phyloP scores from a whole-genome alignment of 92 coral and sea anemone species.

The Micromussa lordhowensis region DNA sequence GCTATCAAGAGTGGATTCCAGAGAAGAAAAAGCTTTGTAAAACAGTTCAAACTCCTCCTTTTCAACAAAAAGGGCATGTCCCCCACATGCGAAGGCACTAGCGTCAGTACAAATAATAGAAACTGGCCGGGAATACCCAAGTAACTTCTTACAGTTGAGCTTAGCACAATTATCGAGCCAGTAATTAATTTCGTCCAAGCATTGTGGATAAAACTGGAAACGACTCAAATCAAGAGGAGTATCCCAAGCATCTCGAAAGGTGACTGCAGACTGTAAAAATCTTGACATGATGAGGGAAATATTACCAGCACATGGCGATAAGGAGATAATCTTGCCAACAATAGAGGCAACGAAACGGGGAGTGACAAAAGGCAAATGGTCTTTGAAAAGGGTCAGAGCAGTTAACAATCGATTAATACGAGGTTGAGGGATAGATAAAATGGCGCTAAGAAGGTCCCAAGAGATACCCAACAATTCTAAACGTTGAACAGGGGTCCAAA shows the following conservation, averaged over 20 bases:
- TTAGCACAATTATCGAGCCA: slow-evolving; percentile 27
- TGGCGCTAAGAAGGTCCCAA: no score
- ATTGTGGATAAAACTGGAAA: background rate
- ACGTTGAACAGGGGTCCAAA: no score
- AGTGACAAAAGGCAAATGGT: no score
- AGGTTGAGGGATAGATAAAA: no score
- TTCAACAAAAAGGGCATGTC: no score
- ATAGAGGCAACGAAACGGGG: no score
- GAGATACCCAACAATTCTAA: no score
- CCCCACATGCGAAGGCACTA: slow-evolving; percentile 28
- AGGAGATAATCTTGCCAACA: no score
- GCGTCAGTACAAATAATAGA: slow-evolving; percentile 40
- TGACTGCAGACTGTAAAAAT: slow-evolving; percentile 11
- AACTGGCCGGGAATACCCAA: slow-evolving; percentile 19
- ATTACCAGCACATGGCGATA: no score
- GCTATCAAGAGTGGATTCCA: slow-evolving; percentile 16
- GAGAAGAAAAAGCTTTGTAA: slow-evolving; percentile 22
- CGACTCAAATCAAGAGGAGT: slow-evolving; percentile 18
- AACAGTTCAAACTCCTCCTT: slow-evolving; percentile 17
- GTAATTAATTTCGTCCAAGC: slow-evolving; percentile 31
- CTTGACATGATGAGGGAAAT: no score
- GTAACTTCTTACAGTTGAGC: slow-evolving; percentile 17
- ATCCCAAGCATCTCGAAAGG: slow-evolving; percentile 36
- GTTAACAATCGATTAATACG: no score
- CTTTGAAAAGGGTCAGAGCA: no score